A percentile compares a stretch with the other conserved stretches of the same genome.
Evolutionary conservation across 2,113 vertebrate genomes (phyloP).

Genomic region (Cinclus cinclus): DNA sequence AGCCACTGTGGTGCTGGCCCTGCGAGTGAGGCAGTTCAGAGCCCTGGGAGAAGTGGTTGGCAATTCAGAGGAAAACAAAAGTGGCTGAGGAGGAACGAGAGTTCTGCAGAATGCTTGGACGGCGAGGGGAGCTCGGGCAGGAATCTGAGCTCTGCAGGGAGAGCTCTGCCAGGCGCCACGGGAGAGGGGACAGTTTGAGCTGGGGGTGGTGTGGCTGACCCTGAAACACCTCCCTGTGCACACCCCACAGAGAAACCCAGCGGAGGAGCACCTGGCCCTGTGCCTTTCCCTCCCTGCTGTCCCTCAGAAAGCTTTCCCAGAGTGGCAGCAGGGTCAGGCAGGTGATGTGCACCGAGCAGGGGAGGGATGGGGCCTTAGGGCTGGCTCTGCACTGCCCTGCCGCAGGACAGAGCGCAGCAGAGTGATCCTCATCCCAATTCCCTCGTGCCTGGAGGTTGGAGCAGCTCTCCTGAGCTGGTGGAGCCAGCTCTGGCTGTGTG

Average conservation of each 20-base stretch:
- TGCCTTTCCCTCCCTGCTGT: background rate
- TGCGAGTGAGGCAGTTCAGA: background rate
- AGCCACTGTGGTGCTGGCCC: accelerated
- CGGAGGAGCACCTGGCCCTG: background rate
- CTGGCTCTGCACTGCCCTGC: background rate
- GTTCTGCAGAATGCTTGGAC: background rate
- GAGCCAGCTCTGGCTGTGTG: background rate
- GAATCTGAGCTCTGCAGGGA: background rate
- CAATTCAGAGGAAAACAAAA: slow-evolving; percentile 59
- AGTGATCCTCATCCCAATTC: background rate
- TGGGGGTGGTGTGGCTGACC: background rate
- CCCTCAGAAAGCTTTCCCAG: background rate
- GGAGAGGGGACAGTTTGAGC: accelerated
- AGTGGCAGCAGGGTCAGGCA: background rate
- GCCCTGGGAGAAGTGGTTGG: background rate
- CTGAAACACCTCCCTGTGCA: background rate
- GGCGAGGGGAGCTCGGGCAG: accelerated
- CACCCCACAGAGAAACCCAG: background rate
- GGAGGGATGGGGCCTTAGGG: background rate
- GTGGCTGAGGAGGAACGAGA: background rate
- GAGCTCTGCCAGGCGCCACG: accelerated
- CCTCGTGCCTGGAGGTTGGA: background rate
- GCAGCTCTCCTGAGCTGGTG: background rate
- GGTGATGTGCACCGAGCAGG: background rate
- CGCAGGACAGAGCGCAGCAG: accelerated